These are phyloP conservation scores for Lepus europaeus DNA, from an alignment of 2,113 vertebrate species.

Conservation along the genomic window DNA sequence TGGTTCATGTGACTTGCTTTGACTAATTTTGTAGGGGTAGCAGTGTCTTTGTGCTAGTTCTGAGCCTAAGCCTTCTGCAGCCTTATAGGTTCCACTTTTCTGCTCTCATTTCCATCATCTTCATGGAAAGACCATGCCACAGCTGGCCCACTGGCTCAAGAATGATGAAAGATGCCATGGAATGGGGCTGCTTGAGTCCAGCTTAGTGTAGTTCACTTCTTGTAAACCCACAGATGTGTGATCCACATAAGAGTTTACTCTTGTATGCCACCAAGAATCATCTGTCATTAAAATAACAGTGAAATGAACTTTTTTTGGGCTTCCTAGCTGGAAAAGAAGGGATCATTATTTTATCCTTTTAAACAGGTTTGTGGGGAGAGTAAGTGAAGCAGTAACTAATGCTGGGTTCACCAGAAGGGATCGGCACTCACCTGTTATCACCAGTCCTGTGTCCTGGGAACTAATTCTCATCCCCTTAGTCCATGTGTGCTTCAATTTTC, in stretches of 20 bases:
- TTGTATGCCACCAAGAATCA: not conserved
- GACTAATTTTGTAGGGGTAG: not conserved
- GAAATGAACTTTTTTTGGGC: not conserved
- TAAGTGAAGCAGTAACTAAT: not conserved
- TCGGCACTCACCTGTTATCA: not conserved
- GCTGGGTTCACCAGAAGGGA: not conserved
- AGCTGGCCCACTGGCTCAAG: not conserved
- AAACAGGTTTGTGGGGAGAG: not conserved
- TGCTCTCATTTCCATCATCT: not conserved
- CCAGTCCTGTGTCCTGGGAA: not conserved
- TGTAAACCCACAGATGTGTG: not conserved
- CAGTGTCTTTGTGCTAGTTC: not conserved
- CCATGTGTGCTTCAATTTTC: not conserved
- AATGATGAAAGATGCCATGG: not conserved
- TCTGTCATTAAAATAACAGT: not conserved
- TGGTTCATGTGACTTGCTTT: not conserved
- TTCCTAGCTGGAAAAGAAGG: constrained; percentile 25
- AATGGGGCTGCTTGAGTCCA: not conserved
- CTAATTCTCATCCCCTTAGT: not conserved
- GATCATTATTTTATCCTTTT: not conserved
- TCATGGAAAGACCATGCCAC: not conserved
- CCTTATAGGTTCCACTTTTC: not conserved
- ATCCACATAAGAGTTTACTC: not conserved
- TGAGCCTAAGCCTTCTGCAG: not conserved
- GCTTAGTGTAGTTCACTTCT: not conserved